Evolutionary conservation across 2,888 invertebrate genomes (phyloP).

Genomic region (Ectemnius lituratus): DNA sequence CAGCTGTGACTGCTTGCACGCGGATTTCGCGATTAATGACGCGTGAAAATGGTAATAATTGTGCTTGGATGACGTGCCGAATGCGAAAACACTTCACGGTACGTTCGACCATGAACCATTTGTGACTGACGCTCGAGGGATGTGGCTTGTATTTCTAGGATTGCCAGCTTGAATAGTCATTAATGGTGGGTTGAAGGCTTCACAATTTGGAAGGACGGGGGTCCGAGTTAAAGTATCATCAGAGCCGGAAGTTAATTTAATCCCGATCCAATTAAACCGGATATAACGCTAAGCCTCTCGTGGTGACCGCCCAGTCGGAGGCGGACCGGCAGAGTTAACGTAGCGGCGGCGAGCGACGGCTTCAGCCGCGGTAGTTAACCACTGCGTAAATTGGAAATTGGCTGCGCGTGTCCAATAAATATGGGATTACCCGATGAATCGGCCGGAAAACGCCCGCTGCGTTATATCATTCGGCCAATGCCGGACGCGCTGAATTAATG

Average conservation of each 20-base stretch:
- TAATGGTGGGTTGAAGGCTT: no score
- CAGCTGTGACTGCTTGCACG: background rate
- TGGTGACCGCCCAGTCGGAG: slow-evolving; percentile 48
- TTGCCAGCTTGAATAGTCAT: no score
- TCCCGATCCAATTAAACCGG: slow-evolving; percentile 69
- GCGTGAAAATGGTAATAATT: background rate
- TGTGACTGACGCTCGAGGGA: no score
- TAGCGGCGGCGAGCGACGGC: slow-evolving; percentile 22
- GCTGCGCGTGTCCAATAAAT: slow-evolving; percentile 64
- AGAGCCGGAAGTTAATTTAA: slow-evolving; percentile 69
- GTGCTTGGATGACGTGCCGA: no score
- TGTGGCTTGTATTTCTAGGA: no score
- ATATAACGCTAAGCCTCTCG: slow-evolving; percentile 63
- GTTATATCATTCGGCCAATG: slow-evolving; percentile 44
- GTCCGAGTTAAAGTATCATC: slow-evolving; percentile 59
- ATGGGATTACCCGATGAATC: slow-evolving; percentile 67
- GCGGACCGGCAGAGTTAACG: slow-evolving; percentile 45
- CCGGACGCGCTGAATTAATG: slow-evolving; percentile 34
- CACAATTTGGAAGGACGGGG: background rate
- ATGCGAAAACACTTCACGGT: no score
- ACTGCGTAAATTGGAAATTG: slow-evolving; percentile 66
- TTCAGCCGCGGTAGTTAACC: slow-evolving; percentile 55
- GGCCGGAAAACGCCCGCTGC: slow-evolving; percentile 55
- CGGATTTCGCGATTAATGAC: slow-evolving; percentile 14
- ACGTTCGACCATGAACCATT: no score